Base-by-base conservation (phyloP, 2,113 vertebrate genomes). In the Ranitomeya imitator region DNA sequence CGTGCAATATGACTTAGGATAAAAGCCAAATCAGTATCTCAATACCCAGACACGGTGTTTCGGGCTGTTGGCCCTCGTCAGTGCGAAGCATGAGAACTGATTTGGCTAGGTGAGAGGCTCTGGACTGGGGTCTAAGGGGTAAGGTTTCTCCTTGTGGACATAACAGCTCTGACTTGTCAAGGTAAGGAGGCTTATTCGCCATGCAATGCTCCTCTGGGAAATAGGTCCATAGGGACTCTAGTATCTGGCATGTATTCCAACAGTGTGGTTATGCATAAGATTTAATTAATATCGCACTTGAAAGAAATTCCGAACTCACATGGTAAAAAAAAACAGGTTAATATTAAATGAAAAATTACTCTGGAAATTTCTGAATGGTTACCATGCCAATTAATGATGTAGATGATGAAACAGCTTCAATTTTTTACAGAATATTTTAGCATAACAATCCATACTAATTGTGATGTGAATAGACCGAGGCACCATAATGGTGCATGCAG, bases 361-460 rank as follows among this genome's bases (percentile, higher is more conserved):
- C 16, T 54, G 60, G 45, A 67, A 83, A 83, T 83, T 54, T 37
- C 81, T 23, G 60, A 83, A 63, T 82, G 31, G 63, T 61, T 37
- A 82, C 23, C 81, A 83, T 67, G 26, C 26, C 26, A 31, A 31
- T 83, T 51, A 51, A 83, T 52, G 60, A 23, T 63, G 60, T 54
- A 67, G 81, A 83, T 67, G 67, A 83, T 83, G 45, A 65, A 83
- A 54, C 10, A 3, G 37, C 63, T 83, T 67, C 37, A 31, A 61
- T n/a, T 8, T 63, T 83, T 51, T 85, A 26, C 63, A 71, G 73
- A 85, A 26, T 57, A 37, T 74, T 59, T 85, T 73, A 85, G 23
- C 83, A 85, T 85, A 73, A 85, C 67, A 85, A 85, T 59, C 11
- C 10, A 59, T 37, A 23, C 67, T 85, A 85, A 59, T 85, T 73